Base-by-base conservation (phyloP, 2,797 vertebrate genomes). In the Syngnathus acus region DNA sequence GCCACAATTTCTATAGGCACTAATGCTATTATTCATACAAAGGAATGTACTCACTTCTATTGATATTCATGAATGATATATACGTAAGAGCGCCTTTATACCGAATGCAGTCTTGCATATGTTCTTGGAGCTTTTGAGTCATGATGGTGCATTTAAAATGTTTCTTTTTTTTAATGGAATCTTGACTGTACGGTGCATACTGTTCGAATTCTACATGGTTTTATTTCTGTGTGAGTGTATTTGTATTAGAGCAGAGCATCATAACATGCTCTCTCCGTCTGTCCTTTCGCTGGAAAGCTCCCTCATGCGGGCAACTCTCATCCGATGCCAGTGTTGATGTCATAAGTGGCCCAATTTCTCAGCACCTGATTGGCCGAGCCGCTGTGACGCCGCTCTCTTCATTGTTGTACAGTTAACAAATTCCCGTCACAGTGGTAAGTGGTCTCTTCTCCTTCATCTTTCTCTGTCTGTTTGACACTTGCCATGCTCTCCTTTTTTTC, bases 321-420 rank as follows among this genome's bases (percentile, higher is more conserved):
- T 84, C 76, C 70, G 73, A 81, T 76, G 84, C 85, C 82, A 84
- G 82, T 73, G 67, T 60, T 86, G 86, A 89, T 85, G 88, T 87
- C 88, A 87, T 83, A 82, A 81, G 81, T 87, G 88, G 84, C 84
- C 84, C 78, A 75, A 83, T 89, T 89, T 85, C 77, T 83, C 67
- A 23, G 73, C 81, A 62, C 82, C 74, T 57, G 43, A 89, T 88
- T 89, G 88, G 88, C 76, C 70, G 3, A 32, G 69, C 13, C 59
- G 2, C 64, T 10, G 55, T 82, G 86, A 86, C 85, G 76, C 70
- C 13, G 74, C 76, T 79, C 80, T 80, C 69, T 68, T 68, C 68
- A 75, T 81, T 87, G 88, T 87, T 76, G 79, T 83, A 78, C 79
- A 82, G 74, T 82, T 81, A 83, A 69, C 72, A 82, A 84, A 82